Percentiles rank a stretch among this genome's conserved stretches.
Evolutionary conservation across 2,113 vertebrate species (phyloP).

Genomic region (Oncorhynchus keta): DNA sequence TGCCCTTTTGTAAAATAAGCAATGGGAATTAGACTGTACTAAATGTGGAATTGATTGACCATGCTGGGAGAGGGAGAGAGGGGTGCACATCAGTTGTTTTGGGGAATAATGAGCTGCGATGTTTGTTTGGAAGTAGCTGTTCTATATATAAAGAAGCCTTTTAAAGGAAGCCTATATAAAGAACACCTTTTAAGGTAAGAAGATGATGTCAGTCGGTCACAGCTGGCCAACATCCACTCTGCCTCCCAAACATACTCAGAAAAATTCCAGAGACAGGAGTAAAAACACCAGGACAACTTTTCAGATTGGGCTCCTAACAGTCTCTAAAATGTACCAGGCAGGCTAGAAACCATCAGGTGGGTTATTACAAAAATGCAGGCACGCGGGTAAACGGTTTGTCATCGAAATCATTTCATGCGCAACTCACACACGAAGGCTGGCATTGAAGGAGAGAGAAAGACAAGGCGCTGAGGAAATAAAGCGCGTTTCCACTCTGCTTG

Average conservation of each 20-base stretch:
- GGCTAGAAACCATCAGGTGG: constrained; percentile 58
- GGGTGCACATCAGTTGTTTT: neutral
- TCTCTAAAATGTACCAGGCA: constrained; percentile 55
- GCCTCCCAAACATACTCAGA: constrained; percentile 56
- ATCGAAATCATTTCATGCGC: constrained; percentile 38
- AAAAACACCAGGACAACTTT: constrained; percentile 4
- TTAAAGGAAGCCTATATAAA: too few species aligned
- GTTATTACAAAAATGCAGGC: constrained; percentile 35
- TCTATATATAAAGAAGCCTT: constrained; percentile 63
- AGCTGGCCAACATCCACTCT: constrained; percentile 62
- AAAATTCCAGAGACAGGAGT: constrained; percentile 72
- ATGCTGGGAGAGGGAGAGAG: neutral
- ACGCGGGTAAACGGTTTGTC: constrained; percentile 25
- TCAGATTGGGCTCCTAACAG: constrained; percentile 61
- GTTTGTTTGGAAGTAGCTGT: constrained; percentile 61
- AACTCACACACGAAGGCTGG: constrained; percentile 20
- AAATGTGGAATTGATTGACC: neutral
- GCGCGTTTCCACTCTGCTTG: constrained; percentile 56
- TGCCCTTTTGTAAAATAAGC: neutral
- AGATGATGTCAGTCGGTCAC: constrained; percentile 77
- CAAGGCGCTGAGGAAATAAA: constrained; percentile 57
- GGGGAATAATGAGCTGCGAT: constrained; percentile 49
- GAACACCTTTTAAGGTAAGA: constrained; percentile 80
- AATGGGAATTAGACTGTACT: neutral
- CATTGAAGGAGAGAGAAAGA: constrained; percentile 30